Evolutionary conservation across 2,888 invertebrate genomes (phyloP), one percentile per base, ranked within the genome.

Genomic region (Athalia cordata): DNA sequence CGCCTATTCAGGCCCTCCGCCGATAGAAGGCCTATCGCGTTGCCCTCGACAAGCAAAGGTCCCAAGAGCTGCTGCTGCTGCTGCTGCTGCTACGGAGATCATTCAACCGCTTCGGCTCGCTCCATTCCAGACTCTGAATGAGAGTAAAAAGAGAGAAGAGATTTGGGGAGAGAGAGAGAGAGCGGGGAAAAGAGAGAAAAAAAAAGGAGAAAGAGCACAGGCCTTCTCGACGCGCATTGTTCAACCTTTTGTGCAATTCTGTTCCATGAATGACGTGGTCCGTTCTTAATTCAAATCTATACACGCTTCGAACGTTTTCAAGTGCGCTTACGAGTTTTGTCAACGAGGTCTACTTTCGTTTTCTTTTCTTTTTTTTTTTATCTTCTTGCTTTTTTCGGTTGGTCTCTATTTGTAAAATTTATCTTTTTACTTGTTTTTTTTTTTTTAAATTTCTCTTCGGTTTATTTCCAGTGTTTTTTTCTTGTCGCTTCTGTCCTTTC

Each of bases 171-270:
- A 5, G 50, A 57, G 45, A 67, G 67, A 65, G 65, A 15, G 8
- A 43, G 43, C 15, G 15, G 3, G 3, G 15, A 15, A 62, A 13
- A 49, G 13, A 15, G 49, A n/a, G 7, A 3, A 29, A 8, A 62
- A 43, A 62, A 49, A 49, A 49, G 13, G 49, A n/a, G 13, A 6
- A 43, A 72, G 49, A 72, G 72, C 45, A 43, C 8, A 55, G 68
- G 68, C 5, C 68, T 68, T 11, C 72, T 72, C 72, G 59, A 68
- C 79, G 80, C 79, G 84, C 84, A 86, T 88, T 88, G 87, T 88
- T 85, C 84, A 78, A 79, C 82, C 83, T 86, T 85, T 88, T 87
- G 85, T 87, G 79, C 82, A 81, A 82, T 84, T 84, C 83, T 84
- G 82, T 84, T 84, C 85, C 82, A 74, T 83, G 81, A 83, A 83